A percentile compares a stretch with the other conserved stretches of the same genome.
These are phyloP conservation scores for Apistogramma diplotaenia DNA, from an alignment of 2,113 vertebrate species.

Conservation along the genomic window DNA sequence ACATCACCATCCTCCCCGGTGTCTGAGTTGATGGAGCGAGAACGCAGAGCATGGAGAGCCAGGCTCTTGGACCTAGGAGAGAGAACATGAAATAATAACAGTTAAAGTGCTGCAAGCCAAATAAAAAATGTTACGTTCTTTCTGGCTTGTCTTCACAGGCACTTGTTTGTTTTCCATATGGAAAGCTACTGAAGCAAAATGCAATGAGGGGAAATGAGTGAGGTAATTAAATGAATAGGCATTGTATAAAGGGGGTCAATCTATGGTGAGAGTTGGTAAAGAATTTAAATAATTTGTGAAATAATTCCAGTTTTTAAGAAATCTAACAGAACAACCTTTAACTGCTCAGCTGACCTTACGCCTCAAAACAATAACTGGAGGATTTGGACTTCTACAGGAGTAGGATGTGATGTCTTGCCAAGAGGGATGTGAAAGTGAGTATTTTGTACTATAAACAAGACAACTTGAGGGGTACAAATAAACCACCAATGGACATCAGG, in stretches of 20 bases:
- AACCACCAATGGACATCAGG: no score
- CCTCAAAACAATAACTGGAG: background rate
- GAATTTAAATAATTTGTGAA: no score
- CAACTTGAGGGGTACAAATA: no score
- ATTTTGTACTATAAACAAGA: background rate
- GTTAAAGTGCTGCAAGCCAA: background rate
- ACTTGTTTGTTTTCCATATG: no score
- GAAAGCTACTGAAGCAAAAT: background rate
- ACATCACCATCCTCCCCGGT: slow-evolving; percentile 66
- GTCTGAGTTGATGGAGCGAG: slow-evolving; percentile 76
- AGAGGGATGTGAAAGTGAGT: background rate
- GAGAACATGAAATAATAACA: background rate
- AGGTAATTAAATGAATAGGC: no score
- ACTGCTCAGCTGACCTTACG: background rate
- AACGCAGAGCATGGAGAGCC: slow-evolving; percentile 77
- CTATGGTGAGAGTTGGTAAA: no score
- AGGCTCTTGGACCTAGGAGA: slow-evolving; percentile 87
- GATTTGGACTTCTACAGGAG: background rate
- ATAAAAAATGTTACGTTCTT: background rate
- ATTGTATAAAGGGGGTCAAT: no score
- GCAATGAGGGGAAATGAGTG: background rate
- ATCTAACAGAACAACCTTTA: background rate
- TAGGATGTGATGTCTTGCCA: background rate
- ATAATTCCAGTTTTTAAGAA: no score
- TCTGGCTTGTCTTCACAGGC: no score